Evolutionary conservation across 1,140 invertebrate genomes (phyloP).

Genomic region (Drosophila triauraria): DNA sequence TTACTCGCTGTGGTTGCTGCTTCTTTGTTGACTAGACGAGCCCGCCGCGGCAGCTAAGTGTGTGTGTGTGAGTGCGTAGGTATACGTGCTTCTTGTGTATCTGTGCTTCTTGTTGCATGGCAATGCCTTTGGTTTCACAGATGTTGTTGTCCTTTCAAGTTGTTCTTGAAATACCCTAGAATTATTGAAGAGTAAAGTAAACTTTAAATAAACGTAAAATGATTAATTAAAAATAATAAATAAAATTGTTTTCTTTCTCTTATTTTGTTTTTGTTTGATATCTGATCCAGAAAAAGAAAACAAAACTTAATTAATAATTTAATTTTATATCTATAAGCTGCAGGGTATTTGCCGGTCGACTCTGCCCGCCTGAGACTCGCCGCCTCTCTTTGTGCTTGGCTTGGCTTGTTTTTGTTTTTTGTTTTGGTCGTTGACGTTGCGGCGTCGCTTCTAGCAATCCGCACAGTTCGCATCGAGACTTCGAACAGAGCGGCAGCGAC

Average conservation of each 20-base stretch:
- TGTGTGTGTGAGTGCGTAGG: conserved; percentile 26
- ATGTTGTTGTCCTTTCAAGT: neutral
- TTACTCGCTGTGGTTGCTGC: conserved; percentile 9
- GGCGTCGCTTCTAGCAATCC: conserved; percentile 59
- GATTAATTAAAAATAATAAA: no score
- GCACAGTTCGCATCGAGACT: conserved; percentile 67
- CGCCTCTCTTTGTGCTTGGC: conserved; percentile 16
- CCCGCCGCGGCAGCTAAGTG: conserved; percentile 51
- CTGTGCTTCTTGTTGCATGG: conserved; percentile 21
- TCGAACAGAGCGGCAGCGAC: conserved; percentile 55
- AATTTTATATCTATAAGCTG: neutral
- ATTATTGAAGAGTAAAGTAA: no score
- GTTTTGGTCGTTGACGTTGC: conserved; percentile 70
- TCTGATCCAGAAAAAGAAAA: no score
- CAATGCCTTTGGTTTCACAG: conserved; percentile 8
- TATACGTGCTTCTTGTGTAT: conserved; percentile 20
- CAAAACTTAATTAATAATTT: neutral
- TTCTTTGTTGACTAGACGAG: conserved; percentile 65
- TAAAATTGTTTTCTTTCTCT: no score
- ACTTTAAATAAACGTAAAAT: no score
- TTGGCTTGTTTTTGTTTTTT: conserved; percentile 59
- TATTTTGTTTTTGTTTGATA: no score
- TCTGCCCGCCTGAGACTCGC: neutral
- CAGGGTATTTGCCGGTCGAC: conserved; percentile 32
- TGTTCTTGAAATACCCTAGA: conserved; percentile 19